Conservation (phyloP, 2,113 vertebrate genomes). For the Haliaeetus leucogaster region DNA sequence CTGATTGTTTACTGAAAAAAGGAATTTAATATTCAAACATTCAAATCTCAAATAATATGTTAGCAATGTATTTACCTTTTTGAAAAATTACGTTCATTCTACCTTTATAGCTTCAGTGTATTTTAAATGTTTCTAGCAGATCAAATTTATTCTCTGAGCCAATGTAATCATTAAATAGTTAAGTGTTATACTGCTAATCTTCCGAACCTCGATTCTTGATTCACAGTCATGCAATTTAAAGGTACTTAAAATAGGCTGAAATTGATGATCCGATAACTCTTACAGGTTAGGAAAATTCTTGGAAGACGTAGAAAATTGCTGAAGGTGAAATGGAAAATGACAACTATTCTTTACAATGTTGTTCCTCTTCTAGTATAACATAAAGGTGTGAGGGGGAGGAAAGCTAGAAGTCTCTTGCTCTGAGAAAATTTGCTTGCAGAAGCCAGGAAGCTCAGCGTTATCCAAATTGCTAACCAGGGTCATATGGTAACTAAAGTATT, state of each 20-base stretch:
- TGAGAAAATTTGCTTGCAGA: not conserved
- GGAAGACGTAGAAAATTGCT: not conserved
- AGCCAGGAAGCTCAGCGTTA: not conserved
- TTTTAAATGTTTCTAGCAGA: not conserved
- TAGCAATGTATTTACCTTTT: not conserved
- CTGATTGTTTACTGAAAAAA: conserved; percentile 45
- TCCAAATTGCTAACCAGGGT: not conserved
- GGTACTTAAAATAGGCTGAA: not conserved
- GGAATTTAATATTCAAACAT: not conserved
- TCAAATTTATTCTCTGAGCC: not conserved
- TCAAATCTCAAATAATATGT: not conserved
- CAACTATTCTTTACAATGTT: not conserved
- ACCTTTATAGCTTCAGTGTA: not conserved
- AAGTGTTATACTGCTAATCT: not conserved
- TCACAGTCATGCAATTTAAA: not conserved
- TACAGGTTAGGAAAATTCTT: not conserved
- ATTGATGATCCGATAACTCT: not conserved
- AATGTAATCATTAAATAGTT: not conserved
- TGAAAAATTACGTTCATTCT: not conserved
- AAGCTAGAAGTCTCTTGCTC: not conserved
- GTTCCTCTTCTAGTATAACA: not conserved
- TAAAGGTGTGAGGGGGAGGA: not conserved
- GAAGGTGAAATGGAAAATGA: not conserved
- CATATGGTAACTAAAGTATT: not conserved
- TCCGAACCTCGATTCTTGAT: not conserved